phyloP scores from a whole-genome alignment of 1,140 invertebrate genomes.

The Scylla paramamosain region DNA sequence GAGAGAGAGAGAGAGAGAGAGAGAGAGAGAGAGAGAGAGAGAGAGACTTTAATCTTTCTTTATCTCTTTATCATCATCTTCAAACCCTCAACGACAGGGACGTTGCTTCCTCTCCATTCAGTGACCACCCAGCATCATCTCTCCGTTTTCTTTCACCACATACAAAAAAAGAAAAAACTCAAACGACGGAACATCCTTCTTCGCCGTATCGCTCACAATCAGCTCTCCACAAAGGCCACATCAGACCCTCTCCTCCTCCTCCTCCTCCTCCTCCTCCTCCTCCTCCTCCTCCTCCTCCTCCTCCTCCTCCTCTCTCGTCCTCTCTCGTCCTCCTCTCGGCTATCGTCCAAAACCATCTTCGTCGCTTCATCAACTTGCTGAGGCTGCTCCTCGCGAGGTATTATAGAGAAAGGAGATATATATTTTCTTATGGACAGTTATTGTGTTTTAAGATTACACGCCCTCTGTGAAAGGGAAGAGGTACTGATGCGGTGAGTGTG shows the following conservation, averaged over 20 bases:
- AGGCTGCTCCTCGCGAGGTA: background rate
- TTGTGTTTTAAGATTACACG: too few species aligned
- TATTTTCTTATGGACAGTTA: background rate
- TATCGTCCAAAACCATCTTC: conserved; percentile 3
- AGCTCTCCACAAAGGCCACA: background rate
- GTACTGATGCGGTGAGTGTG: too few species aligned
- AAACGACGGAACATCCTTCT: background rate
- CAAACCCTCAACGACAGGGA: background rate
- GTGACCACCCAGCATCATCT: background rate
- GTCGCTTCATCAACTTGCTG: background rate
- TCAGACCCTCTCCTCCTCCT: background rate
- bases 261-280: background rate
- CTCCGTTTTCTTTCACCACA: background rate
- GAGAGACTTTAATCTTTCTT: background rate
- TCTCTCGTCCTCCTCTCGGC: background rate
- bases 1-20: background rate
- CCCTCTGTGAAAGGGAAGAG: too few species aligned
- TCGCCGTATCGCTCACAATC: background rate
- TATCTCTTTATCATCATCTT: background rate
- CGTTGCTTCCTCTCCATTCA: background rate
- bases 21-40: too few species aligned
- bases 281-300: background rate
- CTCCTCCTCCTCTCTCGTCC: background rate
- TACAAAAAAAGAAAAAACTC: background rate
- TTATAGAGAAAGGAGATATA: background rate